A percentile compares a stretch with the other conserved stretches of the same genome.
Conservation (phyloP, 2,888 invertebrate species). For the Drosophila nr. perissopoda region DNA sequence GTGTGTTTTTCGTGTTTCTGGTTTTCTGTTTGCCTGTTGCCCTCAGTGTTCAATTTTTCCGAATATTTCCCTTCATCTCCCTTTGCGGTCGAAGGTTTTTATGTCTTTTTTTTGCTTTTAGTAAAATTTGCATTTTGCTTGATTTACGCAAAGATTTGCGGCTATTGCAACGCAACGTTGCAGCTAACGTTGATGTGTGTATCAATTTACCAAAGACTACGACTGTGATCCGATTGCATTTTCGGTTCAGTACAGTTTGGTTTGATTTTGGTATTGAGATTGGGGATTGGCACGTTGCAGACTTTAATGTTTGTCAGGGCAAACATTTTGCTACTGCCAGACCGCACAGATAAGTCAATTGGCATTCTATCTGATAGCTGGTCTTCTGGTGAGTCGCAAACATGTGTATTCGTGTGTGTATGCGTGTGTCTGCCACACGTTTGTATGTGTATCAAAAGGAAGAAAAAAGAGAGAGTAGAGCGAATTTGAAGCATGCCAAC, state of each 20-base stretch:
- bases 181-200: conserved; percentile 76
- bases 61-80: conserved; percentile 18
- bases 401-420: not conserved
- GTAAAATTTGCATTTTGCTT: conserved; percentile 77
- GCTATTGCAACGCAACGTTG: conserved; percentile 76
- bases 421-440: conserved; percentile 4
- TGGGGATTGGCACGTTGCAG: conserved; percentile 35
- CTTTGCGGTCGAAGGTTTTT: conserved; percentile 21
- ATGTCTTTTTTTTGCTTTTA: conserved; percentile 52
- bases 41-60: conserved; percentile 2
- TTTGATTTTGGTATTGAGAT: conserved; percentile 7
- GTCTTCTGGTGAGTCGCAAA: conserved; percentile 6
- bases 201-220: conserved; percentile 71
- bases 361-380: conserved; percentile 65
- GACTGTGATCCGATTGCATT: conserved; percentile 54
- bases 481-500: not conserved
- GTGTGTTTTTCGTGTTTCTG: conserved; percentile 10
- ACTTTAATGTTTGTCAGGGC: conserved; percentile 65
- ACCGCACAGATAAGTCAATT: conserved; percentile 76
- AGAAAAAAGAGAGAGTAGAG: not conserved
- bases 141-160: conserved; percentile 78
- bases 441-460: conserved; percentile 13
- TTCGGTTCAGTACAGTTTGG: conserved; percentile 24
- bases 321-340: conserved; percentile 72
- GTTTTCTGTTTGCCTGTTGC: conserved; percentile 16